phyloP scores from a whole-genome alignment of 2,888 invertebrate species.

The Sinopyrophorus schimmeli region DNA sequence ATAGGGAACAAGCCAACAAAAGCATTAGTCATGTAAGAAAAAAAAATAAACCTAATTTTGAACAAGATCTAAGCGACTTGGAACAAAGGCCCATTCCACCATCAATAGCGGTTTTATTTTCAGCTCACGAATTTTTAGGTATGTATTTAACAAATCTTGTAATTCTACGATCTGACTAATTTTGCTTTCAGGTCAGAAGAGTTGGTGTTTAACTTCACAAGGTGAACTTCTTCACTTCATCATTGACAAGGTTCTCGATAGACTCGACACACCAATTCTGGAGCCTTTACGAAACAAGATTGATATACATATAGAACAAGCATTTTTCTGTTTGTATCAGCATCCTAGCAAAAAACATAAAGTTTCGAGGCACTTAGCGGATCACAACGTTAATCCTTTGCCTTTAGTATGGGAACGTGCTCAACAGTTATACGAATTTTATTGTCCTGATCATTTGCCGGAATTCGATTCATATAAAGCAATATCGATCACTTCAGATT shows the following conservation, averaged over 20 bases:
- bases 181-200: conserved; percentile 57
- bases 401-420: conserved; percentile 74
- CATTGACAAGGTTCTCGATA: conserved; percentile 73
- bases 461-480: conserved; percentile 78
- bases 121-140: conserved; percentile 84
- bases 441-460: conserved; percentile 76
- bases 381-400: conserved; percentile 74
- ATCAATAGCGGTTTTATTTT: conserved; percentile 76
- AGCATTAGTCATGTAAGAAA: conserved; percentile 48
- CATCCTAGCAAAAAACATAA: conserved; percentile 75
- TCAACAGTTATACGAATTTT: conserved; percentile 78
- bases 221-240: conserved; percentile 79
- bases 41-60: conserved; percentile 40
- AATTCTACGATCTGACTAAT: conserved; percentile 5
- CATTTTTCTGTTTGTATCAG: conserved; percentile 82
- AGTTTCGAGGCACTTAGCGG: conserved; percentile 66
- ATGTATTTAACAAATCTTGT: conserved; percentile 36
- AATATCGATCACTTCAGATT: conserved; percentile 80
- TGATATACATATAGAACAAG: conserved; percentile 81
- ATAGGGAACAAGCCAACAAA: conserved; percentile 63
- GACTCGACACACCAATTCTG: conserved; percentile 67
- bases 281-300: conserved; percentile 69
- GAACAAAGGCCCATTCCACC: conserved; percentile 67
- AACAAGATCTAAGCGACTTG: conserved; percentile 49
- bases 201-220: conserved; percentile 78